Percentiles rank a stretch among this genome's conserved stretches.
Conservation (phyloP, 2,113 vertebrate genomes). For the Mastomys natalensis region DNA sequence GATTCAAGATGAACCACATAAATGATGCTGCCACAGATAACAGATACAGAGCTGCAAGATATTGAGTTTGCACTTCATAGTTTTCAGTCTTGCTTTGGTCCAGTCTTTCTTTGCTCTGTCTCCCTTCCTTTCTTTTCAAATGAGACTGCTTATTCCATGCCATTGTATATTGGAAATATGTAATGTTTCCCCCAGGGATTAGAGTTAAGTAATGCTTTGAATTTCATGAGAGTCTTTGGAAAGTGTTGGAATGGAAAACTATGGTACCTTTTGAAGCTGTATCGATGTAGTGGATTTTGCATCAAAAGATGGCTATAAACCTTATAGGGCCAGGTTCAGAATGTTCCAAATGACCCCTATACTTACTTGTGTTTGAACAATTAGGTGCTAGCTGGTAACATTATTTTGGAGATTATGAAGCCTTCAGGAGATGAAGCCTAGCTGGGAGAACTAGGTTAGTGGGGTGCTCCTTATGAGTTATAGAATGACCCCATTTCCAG, state of each 20-base stretch:
- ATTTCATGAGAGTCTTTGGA: not conserved
- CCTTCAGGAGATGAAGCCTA: not conserved
- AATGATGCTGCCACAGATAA: not conserved
- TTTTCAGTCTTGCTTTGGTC: not conserved
- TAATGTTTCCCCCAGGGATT: not conserved
- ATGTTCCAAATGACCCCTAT: not conserved
- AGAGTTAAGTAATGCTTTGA: not conserved
- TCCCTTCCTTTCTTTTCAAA: not conserved
- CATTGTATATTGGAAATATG: not conserved
- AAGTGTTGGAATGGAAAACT: not conserved
- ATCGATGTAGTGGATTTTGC: not conserved
- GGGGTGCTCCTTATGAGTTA: not conserved
- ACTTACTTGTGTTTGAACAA: not conserved
- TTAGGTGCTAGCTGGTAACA: not conserved
- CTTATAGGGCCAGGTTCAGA: not conserved
- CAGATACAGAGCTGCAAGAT: not conserved
- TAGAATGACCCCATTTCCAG: not conserved
- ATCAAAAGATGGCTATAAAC: not conserved
- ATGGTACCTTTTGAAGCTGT: not conserved
- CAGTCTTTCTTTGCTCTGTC: not conserved
- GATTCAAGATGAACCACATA: not conserved
- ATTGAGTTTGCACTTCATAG: not conserved
- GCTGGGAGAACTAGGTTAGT: not conserved
- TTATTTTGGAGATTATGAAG: not conserved
- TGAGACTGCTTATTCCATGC: not conserved